Conservation (phyloP, 1,140 invertebrate species). For the Platyscapa corneri region DNA sequence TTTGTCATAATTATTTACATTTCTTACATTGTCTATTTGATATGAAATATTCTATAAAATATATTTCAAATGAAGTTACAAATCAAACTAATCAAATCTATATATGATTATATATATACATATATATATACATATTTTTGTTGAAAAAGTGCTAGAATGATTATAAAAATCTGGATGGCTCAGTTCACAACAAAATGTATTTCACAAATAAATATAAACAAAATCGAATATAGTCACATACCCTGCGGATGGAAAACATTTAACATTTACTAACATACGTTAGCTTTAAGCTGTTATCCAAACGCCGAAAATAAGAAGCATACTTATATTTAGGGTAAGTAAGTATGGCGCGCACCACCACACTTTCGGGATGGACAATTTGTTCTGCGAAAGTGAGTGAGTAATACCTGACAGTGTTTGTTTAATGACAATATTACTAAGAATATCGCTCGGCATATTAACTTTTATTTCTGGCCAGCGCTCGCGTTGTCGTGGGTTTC, state of each 20-base stretch:
- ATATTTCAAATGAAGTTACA: too few species aligned
- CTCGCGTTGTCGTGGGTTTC: not conserved
- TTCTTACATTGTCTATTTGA: too few species aligned
- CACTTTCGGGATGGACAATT: conserved; percentile 12
- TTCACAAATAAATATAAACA: not conserved
- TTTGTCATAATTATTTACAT: too few species aligned
- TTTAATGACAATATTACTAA: conserved; percentile 33
- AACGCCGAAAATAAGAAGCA: not conserved
- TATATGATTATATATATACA: too few species aligned
- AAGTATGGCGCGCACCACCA: not conserved
- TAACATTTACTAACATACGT: not conserved
- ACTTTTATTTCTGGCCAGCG: conserved; percentile 15
- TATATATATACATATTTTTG: too few species aligned
- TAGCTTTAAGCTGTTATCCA: not conserved
- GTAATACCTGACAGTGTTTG: not conserved
- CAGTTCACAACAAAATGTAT: not conserved
- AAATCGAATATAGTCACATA: not conserved
- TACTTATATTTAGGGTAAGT: too few species aligned
- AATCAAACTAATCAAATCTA: too few species aligned
- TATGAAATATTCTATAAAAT: too few species aligned
- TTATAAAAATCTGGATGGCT: not conserved
- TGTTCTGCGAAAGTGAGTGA: too few species aligned
- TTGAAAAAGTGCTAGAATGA: too few species aligned
- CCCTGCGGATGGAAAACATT: not conserved
- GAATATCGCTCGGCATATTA: conserved; percentile 33